Percentiles rank a stretch among this genome's conserved stretches.
phyloP scores from a whole-genome alignment of 53 echinoderm and acorn worm species.

The Henricia sp. region DNA sequence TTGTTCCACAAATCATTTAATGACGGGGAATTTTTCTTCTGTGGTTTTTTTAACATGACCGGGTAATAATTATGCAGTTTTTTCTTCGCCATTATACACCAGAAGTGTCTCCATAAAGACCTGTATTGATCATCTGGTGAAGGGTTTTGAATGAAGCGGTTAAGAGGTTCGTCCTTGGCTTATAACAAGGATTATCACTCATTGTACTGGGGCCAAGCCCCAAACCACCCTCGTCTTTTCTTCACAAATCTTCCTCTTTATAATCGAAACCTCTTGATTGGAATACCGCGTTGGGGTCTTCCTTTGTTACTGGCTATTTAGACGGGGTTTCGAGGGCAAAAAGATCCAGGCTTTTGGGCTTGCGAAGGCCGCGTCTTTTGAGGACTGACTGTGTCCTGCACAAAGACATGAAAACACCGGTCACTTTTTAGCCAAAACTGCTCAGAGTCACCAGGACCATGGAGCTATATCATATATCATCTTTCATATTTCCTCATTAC shows the following conservation, averaged over 20 bases:
- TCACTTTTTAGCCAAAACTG: constrained; percentile 5
- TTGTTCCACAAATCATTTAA: neutral
- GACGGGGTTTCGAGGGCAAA: constrained; percentile 6
- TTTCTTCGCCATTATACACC: too few relatives aligned
- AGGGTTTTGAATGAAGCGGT: neutral
- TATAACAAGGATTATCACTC: neutral
- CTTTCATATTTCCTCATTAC: too few relatives aligned
- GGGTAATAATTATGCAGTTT: too few relatives aligned
- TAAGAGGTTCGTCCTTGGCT: constrained; percentile 45
- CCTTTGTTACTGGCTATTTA: constrained; percentile 27
- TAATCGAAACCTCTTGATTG: constrained; percentile 33
- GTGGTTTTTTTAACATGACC: too few relatives aligned
- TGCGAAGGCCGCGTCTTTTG: constrained; percentile 36
- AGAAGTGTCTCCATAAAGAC: too few relatives aligned
- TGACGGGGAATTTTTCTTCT: too few relatives aligned
- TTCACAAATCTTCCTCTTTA: constrained; percentile 24
- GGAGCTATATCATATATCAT: too few relatives aligned
- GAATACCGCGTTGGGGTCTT: constrained; percentile 18
- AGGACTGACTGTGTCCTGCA: neutral
- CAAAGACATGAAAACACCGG: constrained; percentile 4
- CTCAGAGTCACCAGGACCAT: too few relatives aligned
- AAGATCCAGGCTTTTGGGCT: constrained; percentile 38
- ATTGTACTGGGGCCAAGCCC: neutral
- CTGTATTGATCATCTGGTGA: too few relatives aligned
- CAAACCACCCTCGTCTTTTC: constrained; percentile 34